Base-by-base conservation (phyloP, 2,888 invertebrate genomes). In the Philhelius pedissequus region DNA sequence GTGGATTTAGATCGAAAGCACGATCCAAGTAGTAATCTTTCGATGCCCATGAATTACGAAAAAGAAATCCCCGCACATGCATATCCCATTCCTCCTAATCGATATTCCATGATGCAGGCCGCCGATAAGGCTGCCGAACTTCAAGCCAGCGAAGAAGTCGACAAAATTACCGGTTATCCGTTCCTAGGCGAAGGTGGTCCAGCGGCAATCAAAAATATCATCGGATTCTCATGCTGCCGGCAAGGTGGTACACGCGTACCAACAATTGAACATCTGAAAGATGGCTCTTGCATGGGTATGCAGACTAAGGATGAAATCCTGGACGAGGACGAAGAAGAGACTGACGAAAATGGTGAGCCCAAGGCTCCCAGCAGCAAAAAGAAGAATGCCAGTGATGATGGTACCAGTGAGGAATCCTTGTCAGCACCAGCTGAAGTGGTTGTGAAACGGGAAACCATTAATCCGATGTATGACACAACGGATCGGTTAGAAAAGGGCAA, bases 131-230 rank as follows among this genome's bases (percentile, higher is more conserved):
- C 88, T 1, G 88, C 89, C 32, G 86, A 84, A 9, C 78, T 86
- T 40, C 89, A 88, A 32, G 75, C 84, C 58, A 88, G 87, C 1
- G 89, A 89, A 32, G 75, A 82, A 27, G 79, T 78, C 9, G 87
- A 87, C 79, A 89, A 89, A 40, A 87, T 88, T 45, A 88, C 87
- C 22, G 90, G 89, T 18, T 94, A 94, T 89, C 91, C 93, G 84
- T 95, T 93, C 89, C 92, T 93, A 81, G 95, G 95, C 13, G 95
- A 95, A 87, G 95, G 95, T 45, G 95, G 95, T 11, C 95, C 95
- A 25, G 94, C 92, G 22, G 92, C 92, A 62, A 92, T 95, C 68
- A 93, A 92, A 86, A 93, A 93, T 76, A 94, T 93, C 88, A 91
- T 93, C 54, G 96, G 95, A 8, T 95, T 95, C 79, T 94, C 95